Evolutionary conservation across 2,888 invertebrate genomes (phyloP), one percentile per base, ranked within the genome.

Genomic region (Aromia moschata): DNA sequence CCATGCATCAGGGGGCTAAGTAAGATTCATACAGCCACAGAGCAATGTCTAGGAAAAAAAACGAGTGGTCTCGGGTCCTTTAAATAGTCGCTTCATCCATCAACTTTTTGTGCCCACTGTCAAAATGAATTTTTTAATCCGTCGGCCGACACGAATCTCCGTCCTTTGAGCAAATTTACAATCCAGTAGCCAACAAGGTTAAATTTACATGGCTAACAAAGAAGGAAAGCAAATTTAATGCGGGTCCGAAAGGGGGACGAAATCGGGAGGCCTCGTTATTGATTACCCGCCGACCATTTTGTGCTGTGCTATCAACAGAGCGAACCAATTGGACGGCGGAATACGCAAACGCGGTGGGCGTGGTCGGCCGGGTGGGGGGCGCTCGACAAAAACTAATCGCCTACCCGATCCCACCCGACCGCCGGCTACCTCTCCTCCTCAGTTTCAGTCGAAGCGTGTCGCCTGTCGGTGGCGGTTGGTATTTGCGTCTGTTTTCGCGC

Each of bases 281-380:
- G 79, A 79, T 79, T 76, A 77, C 74, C 74, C 69, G 76, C 73
- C 79, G 77, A 79, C 80, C 80, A 80, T 80, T 80, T 80, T 80
- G 80, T 80, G 76, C 68, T 68, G 68, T 68, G 70, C 74, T 70
- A 71, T 68, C 74, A 64, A 68, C 68, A 59, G 62, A 60, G 61
- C 65, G 69, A 60, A 68, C 79, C 77, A 77, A 78, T 79, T 60
- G 72, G 59, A 51, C 43, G 10, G 12, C 58, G 64, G 60, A 65
- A 51, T 62, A 69, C 69, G 68, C 69, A 70, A 66, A 64, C 71
- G 62, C 70, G 56, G 58, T 65, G 54, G 70, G 69, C 69, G 70
- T 69, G 68, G 59, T 62, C 7, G 9, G n/a, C 7, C 14, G 56
- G 46, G 41, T 58, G 59, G 56, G 43, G 38, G 20, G n/a, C n/a